Evolutionary conservation across 53 echinoderm and acorn worm genomes (phyloP), one percentile per base, ranked within the genome.

Genomic region (Henricia sp.): DNA sequence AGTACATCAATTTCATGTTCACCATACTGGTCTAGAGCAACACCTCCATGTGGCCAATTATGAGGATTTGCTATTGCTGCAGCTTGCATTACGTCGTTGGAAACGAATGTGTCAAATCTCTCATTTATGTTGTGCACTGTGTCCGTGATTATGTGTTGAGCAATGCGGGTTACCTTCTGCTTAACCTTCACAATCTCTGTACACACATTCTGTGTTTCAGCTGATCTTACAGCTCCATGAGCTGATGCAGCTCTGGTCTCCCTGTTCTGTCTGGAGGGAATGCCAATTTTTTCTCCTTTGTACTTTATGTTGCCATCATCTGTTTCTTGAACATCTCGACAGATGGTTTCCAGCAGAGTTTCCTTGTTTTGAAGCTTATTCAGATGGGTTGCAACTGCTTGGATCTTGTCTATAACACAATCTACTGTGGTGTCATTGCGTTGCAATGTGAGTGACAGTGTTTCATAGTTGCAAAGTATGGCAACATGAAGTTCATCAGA

Each of bases 41-140:
- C 77, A 77, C 41, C 25, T 16, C 25, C 40, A 59, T 57, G 25
- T 59, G 77, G 77, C 77, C 77, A 77, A 58, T 77, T 77, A 33
- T 77, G 77, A 24, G 60, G 77, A 32, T 77, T 77, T 23, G 46
- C 60, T 11, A 59, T 77, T 39, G 39, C 38, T 21, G 77, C 77
- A 42, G 77, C 38, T 77, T 77, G 77, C 41, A 77, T 46, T 40
- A 59, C 77, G 38, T 77, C 30, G 32, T 77, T 24, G 24, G 60
- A 4, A 26, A 77, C 38, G 12, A 77, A 77, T 16, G 77, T 42
- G 23, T 57, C 40, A 36, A 58, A 77, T 58, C 77, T 77, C 11
- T 57, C 43, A 77, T 77, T 20, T 40, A 77, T 59, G 77, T 77
- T 77, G 3, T 58, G 40, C 36, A 77, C 38, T 20, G 77, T 77